These are phyloP conservation scores for Cotesia congregata DNA, from an alignment of 2,888 invertebrate genomes.

Conservation along the genomic window DNA sequence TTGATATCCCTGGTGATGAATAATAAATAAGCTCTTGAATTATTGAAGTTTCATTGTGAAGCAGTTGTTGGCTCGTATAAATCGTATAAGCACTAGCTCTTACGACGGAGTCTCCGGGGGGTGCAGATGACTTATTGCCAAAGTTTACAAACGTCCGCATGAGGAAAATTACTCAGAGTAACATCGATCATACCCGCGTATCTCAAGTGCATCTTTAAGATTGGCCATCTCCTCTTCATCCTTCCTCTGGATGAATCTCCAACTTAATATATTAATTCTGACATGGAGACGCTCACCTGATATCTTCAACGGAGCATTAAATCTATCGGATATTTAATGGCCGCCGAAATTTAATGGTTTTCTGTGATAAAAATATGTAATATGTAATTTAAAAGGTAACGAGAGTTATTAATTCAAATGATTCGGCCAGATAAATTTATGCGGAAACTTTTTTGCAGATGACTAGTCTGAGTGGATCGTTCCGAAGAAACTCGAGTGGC, in stretches of 20 bases:
- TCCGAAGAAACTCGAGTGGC: neutral
- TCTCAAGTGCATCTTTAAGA: slow-evolving; percentile 25
- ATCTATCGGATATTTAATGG: neutral
- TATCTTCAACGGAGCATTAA: neutral
- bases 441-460: slow-evolving; percentile 6
- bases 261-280: neutral
- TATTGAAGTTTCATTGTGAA: slow-evolving; percentile 16
- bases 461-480: neutral
- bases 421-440: neutral
- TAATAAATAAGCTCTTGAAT: slow-evolving; percentile 17
- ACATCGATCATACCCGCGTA: slow-evolving; percentile 37
- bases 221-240: neutral
- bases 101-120: neutral
- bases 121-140: slow-evolving; percentile 31
- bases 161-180: slow-evolving; percentile 39
- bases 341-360: neutral
- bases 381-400: too few relatives aligned
- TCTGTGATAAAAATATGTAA: slow-evolving; percentile 17
- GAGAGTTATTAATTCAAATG: slow-evolving; percentile 23
- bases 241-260: slow-evolving; percentile 11
- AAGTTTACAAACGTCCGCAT: slow-evolving; percentile 32
- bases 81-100: neutral
- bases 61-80: neutral
- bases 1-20: slow-evolving; percentile 17
- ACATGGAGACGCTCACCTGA: neutral